Conservation (phyloP, 2,888 invertebrate genomes). For the Drosophila meridionalis region DNA sequence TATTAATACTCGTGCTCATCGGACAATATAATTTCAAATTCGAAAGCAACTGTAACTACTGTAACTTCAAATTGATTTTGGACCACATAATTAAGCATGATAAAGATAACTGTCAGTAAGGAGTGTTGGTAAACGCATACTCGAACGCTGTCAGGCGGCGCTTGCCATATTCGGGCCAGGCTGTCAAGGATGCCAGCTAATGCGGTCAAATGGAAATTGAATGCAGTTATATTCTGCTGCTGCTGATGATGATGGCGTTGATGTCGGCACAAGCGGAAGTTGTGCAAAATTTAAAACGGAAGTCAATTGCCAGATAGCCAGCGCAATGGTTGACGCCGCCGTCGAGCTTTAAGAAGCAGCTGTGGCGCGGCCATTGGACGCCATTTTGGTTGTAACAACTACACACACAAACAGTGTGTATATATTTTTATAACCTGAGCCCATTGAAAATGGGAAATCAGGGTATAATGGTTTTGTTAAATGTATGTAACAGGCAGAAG, state of each 20-base stretch:
- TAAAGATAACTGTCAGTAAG: neutral
- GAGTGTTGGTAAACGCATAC: neutral
- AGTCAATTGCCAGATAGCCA: conserved; percentile 75
- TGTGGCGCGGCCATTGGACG: conserved; percentile 46
- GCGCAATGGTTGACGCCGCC: conserved; percentile 62
- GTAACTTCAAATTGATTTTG: neutral
- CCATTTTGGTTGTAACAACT: conserved; percentile 49
- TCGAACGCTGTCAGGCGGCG: conserved; percentile 4
- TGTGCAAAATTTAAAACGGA: conserved; percentile 78
- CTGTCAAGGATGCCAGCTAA: conserved; percentile 63
- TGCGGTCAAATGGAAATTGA: conserved; percentile 25
- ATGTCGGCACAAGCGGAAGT: conserved; percentile 65
- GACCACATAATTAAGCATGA: neutral
- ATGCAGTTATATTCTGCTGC: conserved; percentile 1
- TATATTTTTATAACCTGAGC: neutral
- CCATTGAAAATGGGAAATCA: neutral
- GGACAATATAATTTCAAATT: neutral
- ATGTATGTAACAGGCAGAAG: no score
- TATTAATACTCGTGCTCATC: neutral
- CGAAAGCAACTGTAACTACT: no score
- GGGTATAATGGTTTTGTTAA: conserved; percentile 4
- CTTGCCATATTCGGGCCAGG: conserved; percentile 54
- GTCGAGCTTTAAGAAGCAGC: conserved; percentile 72
- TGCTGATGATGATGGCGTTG: conserved; percentile 23
- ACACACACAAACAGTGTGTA: conserved; percentile 11